Evolutionary conservation across 2,888 invertebrate genomes (phyloP).

Genomic region (Disparrhopalites patrizii): DNA sequence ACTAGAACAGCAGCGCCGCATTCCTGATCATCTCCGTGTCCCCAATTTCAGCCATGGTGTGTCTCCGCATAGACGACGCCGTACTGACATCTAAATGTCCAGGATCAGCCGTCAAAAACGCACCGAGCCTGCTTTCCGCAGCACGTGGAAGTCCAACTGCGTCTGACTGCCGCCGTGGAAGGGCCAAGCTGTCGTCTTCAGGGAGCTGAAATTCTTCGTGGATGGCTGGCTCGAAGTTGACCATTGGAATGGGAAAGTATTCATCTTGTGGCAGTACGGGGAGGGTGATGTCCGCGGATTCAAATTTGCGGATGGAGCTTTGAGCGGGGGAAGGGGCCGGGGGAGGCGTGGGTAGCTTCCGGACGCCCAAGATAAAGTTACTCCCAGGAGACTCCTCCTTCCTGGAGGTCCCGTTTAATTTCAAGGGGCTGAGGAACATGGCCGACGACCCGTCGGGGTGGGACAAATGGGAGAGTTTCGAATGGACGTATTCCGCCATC

Average conservation of each 20-base stretch:
- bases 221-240: background rate
- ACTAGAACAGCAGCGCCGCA: no score
- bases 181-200: background rate
- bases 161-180: background rate
- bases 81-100: no score
- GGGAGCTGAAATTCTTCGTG: constrained; percentile 19
- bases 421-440: background rate
- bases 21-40: no score
- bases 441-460: constrained; percentile 9
- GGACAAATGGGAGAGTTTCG: constrained; percentile 8
- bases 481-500: constrained; percentile 6
- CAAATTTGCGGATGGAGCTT: background rate
- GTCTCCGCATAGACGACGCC: no score
- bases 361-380: constrained; percentile 1
- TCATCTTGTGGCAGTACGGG: background rate
- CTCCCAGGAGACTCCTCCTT: background rate
- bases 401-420: background rate
- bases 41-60: no score
- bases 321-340: background rate
- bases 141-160: no score
- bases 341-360: constrained; percentile 13
- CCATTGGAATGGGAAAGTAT: background rate
- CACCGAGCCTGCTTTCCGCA: no score
- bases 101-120: no score
- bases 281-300: background rate